phyloP scores from a whole-genome alignment of 2,888 invertebrate species.

The Meteorus colon region DNA sequence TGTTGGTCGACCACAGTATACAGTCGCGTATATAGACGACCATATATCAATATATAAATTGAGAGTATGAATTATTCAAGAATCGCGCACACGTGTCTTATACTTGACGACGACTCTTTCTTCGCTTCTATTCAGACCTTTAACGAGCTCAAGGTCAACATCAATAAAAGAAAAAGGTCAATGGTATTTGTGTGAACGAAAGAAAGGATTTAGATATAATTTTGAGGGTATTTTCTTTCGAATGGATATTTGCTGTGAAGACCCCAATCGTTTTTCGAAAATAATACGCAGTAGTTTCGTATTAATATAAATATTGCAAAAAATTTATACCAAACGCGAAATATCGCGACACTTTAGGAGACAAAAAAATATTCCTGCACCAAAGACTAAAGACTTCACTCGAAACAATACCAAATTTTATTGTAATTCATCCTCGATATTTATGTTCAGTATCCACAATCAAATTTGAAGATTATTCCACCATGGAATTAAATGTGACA shows the following conservation, averaged over 20 bases:
- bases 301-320: too few species aligned
- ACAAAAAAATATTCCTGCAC: too few species aligned
- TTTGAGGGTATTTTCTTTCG: not conserved
- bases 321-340: too few species aligned
- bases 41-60: constrained; percentile 40
- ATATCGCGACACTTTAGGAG: too few species aligned
- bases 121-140: not conserved
- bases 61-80: constrained; percentile 46
- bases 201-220: not conserved
- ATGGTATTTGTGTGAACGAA: not conserved
- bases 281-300: too few species aligned
- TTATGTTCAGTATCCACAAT: too few species aligned
- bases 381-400: too few species aligned
- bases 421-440: too few species aligned
- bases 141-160: constrained; percentile 11
- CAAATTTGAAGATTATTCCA: too few species aligned
- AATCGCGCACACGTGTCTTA: constrained; percentile 33
- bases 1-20: constrained; percentile 10
- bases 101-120: constrained; percentile 33
- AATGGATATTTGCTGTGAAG: not conserved
- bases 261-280: too few species aligned
- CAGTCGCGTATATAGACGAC: constrained; percentile 9
- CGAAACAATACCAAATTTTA: too few species aligned
- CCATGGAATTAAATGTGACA: too few species aligned
- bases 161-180: constrained; percentile 3